Percentiles rank a stretch among this genome's conserved stretches.
phyloP scores from a whole-genome alignment of 1,140 invertebrate genomes.

The Heliconius melpomene region DNA sequence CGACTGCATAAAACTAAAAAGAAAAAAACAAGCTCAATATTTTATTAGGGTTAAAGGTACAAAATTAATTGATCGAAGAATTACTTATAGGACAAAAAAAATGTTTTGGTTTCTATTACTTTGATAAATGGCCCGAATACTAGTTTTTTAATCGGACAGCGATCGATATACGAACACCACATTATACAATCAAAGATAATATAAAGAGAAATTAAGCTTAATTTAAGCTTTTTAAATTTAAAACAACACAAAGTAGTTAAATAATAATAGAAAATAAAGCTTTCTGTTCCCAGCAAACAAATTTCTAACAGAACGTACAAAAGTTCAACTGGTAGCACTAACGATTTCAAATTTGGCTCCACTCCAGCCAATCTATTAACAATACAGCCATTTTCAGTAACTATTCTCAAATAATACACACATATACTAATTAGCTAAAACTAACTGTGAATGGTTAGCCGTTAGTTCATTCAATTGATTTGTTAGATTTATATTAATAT shows the following conservation, averaged over 20 bases:
- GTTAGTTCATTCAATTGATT: too few species aligned
- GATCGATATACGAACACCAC: too few species aligned
- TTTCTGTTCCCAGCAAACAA: background rate
- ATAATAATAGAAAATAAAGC: background rate
- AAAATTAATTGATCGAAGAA: too few species aligned
- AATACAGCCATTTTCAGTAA: constrained; percentile 23
- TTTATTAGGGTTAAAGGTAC: too few species aligned
- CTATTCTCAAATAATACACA: background rate
- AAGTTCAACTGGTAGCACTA: constrained; percentile 23
- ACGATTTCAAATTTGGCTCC: constrained; percentile 34
- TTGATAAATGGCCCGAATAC: too few species aligned
- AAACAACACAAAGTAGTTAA: background rate
- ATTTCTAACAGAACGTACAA: constrained; percentile 22
- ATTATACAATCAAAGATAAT: too few species aligned
- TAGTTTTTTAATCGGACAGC: too few species aligned
- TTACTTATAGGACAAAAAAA: too few species aligned
- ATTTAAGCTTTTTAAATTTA: background rate
- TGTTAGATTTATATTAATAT: too few species aligned
- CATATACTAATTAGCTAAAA: background rate
- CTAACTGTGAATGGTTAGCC: background rate
- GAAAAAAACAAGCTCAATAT: too few species aligned
- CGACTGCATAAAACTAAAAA: too few species aligned
- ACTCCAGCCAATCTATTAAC: constrained; percentile 33
- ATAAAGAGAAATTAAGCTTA: background rate
- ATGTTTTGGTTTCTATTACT: too few species aligned